Percentiles rank a stretch among this genome's conserved stretches.
These are phyloP conservation scores for Acrocephalus kingi DNA, from an alignment of 2,113 vertebrate species.

Conservation along the genomic window DNA sequence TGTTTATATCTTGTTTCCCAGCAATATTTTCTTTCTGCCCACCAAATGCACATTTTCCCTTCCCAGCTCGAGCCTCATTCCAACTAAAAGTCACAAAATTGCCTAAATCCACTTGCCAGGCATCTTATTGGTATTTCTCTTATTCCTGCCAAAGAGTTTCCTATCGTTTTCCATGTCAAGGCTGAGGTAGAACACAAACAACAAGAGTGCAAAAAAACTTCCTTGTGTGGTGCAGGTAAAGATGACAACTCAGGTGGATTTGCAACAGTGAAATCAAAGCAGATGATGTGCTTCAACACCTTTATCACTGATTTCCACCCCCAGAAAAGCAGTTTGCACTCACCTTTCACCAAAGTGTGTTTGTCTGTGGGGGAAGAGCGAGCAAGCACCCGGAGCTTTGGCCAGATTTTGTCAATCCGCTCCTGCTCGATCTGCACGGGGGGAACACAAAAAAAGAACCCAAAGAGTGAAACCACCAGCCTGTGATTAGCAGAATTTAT, in stretches of 20 bases:
- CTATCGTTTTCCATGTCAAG: not conserved
- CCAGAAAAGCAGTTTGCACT: not conserved
- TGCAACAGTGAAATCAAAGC: not conserved
- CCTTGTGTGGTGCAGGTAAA: not conserved
- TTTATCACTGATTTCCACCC: not conserved
- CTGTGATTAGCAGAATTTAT: not conserved
- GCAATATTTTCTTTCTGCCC: not conserved
- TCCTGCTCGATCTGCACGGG: conserved; percentile 90
- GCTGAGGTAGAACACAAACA: not conserved
- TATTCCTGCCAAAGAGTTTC: not conserved
- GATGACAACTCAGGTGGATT: not conserved
- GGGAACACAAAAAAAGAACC: not conserved
- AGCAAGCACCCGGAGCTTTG: conserved; percentile 93
- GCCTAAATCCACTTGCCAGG: not conserved
- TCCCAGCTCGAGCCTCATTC: not conserved
- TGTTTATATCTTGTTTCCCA: not conserved
- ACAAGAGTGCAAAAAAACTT: not conserved
- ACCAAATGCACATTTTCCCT: not conserved
- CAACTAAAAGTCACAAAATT: not conserved
- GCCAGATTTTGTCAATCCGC: conserved; percentile 97
- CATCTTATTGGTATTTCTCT: not conserved
- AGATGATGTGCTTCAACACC: not conserved
- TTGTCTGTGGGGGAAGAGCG: conserved; percentile 97
- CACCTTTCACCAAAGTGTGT: conserved; percentile 97
- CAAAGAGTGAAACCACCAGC: not conserved